Evolutionary conservation across 1,140 invertebrate species (phyloP).

Genomic region (Cyclina sinensis): DNA sequence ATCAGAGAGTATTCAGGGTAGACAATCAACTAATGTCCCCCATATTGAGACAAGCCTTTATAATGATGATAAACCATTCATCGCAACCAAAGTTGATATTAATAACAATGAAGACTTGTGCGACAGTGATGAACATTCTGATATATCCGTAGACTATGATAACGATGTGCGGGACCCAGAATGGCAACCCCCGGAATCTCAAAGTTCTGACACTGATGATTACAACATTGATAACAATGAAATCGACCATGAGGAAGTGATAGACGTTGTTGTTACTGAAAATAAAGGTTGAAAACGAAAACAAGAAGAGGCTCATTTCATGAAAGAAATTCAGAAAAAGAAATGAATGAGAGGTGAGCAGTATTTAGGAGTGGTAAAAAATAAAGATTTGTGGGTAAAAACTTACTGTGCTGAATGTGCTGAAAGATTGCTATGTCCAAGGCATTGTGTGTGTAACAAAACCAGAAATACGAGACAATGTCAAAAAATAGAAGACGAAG

Average conservation of each 20-base stretch:
- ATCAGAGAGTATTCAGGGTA: no score
- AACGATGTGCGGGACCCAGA: conserved; percentile 35
- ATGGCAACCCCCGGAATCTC: neutral
- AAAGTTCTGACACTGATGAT: conserved; percentile 30
- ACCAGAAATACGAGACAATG: conserved; percentile 16
- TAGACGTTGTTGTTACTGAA: neutral
- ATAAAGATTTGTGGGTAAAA: conserved; percentile 31
- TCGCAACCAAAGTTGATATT: neutral
- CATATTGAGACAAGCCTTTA: neutral
- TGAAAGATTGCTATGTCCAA: conserved; percentile 1
- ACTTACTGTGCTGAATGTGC: conserved; percentile 31
- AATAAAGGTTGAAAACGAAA: conserved; percentile 2
- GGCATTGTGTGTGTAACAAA: conserved; percentile 18
- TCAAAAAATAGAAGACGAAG: conserved; percentile 3
- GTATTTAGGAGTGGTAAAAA: conserved; percentile 38
- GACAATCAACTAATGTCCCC: no score
- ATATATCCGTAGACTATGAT: conserved; percentile 25
- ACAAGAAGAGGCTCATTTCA: neutral
- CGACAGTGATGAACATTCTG: conserved; percentile 13
- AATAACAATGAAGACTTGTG: neutral
- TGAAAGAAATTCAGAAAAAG: conserved; percentile 36
- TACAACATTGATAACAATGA: neutral
- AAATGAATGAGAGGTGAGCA: conserved; percentile 41
- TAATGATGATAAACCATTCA: neutral
- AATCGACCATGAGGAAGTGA: conserved; percentile 36